Evolutionary conservation across 2,113 vertebrate genomes (phyloP).

Genomic region (Poecilia latipinna): DNA sequence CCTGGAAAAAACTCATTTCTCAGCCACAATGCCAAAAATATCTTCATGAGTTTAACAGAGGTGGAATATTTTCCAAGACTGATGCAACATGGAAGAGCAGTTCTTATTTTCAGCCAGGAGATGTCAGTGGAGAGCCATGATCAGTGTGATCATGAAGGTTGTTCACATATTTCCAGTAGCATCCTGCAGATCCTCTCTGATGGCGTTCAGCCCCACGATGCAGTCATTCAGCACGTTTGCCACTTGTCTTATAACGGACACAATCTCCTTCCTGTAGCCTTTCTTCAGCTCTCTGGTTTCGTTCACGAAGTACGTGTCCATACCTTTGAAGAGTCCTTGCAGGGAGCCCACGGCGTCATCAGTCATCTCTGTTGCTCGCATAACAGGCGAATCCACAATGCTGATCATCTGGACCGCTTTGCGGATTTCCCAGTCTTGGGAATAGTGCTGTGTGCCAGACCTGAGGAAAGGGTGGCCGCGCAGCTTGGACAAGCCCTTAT

Average conservation of each 20-base stretch:
- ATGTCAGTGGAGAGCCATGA: not conserved
- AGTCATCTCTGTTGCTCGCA: constrained; percentile 29
- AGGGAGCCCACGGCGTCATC: constrained; percentile 34
- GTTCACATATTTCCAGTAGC: constrained; percentile 60
- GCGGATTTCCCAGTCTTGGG: constrained; percentile 75
- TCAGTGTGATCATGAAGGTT: not conserved
- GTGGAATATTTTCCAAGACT: not conserved
- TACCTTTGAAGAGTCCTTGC: constrained; percentile 65
- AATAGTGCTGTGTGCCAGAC: constrained; percentile 75
- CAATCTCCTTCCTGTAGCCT: constrained; percentile 69
- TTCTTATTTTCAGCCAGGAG: constrained; percentile 22
- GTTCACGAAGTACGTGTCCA: constrained; percentile 78
- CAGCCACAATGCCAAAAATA: not conserved
- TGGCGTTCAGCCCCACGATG: constrained; percentile 69
- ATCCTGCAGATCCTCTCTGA: constrained; percentile 75
- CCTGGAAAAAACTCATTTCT: not conserved
- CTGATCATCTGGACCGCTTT: constrained; percentile 69
- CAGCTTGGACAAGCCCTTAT: constrained; percentile 68
- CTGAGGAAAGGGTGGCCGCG: constrained; percentile 71
- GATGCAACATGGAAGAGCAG: not conserved
- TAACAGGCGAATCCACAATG: constrained; percentile 53
- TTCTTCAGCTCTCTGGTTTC: constrained; percentile 76
- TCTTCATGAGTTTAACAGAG: not conserved
- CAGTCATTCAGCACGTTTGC: constrained; percentile 66
- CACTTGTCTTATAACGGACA: constrained; percentile 60